These are phyloP conservation scores for Gambusia holbrooki DNA, from an alignment of 2,113 vertebrate genomes.

Conservation along the genomic window DNA sequence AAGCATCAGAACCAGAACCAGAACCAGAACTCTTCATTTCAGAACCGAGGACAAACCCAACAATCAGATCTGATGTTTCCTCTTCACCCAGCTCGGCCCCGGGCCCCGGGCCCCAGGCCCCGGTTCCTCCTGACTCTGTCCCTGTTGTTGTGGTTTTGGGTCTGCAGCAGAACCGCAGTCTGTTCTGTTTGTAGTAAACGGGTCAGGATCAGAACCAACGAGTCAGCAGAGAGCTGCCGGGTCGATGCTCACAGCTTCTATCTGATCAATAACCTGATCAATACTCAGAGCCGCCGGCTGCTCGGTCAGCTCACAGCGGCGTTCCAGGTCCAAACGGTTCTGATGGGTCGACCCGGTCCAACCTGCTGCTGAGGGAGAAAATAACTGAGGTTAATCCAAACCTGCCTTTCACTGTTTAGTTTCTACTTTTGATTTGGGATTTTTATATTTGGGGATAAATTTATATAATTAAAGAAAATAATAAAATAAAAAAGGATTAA, in stretches of 20 bases:
- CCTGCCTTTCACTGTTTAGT: too few relatives aligned
- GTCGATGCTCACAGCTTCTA: constrained; percentile 39
- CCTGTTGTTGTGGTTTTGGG: neutral
- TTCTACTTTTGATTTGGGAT: too few relatives aligned
- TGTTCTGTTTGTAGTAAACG: neutral
- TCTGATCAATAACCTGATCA: constrained; percentile 51
- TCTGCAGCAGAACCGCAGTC: neutral
- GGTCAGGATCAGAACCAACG: neutral
- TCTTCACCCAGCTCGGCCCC: neutral
- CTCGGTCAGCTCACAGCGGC: constrained; percentile 30
- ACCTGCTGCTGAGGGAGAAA: neutral
- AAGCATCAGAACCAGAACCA: neutral
- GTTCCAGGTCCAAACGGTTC: too few relatives aligned
- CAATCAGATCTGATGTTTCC: neutral
- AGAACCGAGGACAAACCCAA: neutral
- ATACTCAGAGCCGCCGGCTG: constrained; percentile 31
- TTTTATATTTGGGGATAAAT: too few relatives aligned
- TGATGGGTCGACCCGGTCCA: too few relatives aligned
- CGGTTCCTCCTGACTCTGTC: neutral
- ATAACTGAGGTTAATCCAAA: too few relatives aligned
- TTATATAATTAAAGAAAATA: too few relatives aligned
- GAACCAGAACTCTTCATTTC: too few relatives aligned
- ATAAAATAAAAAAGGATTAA: too few relatives aligned
- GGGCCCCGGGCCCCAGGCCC: neutral
- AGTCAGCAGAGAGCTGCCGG: neutral